Percentiles rank a stretch among this genome's conserved stretches.
phyloP scores from a whole-genome alignment of 2,797 vertebrate species.

The Paguma larvata region DNA sequence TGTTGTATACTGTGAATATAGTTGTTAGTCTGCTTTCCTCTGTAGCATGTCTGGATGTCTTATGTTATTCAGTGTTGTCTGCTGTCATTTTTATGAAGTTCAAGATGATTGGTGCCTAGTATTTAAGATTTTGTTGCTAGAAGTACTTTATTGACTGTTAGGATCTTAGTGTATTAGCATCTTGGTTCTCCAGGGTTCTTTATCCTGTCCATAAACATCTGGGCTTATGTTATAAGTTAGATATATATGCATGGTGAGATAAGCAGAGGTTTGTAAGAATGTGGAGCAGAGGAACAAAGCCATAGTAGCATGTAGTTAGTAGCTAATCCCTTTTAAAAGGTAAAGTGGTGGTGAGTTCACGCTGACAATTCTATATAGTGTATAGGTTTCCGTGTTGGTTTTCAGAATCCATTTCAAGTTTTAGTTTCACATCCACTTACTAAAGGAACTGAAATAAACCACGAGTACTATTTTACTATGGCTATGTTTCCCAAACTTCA shows the following conservation, averaged over 20 bases:
- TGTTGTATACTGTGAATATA: not conserved
- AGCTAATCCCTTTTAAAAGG: constrained; percentile 12
- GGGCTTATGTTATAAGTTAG: not conserved
- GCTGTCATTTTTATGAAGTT: constrained; percentile 51
- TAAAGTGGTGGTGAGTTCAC: not conserved
- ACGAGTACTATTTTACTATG: not conserved
- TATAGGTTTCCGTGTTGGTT: not conserved
- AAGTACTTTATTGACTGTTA: not conserved
- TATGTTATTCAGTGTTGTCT: constrained; percentile 41
- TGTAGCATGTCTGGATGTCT: not conserved
- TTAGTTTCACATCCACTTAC: not conserved
- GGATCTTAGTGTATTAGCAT: not conserved
- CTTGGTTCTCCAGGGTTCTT: not conserved
- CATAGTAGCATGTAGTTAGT: constrained; percentile 5
- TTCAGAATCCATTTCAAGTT: constrained; percentile 23
- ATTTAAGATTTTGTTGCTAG: constrained; percentile 53
- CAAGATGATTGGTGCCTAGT: not conserved
- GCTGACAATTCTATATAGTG: not conserved
- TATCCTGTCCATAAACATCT: constrained; percentile 13
- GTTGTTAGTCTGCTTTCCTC: not conserved
- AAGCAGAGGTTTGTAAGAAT: constrained; percentile 23
- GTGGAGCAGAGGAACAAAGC: not conserved
- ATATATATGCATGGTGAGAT: not conserved
- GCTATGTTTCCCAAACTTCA: not conserved
- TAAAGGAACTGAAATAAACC: not conserved